phyloP scores from a whole-genome alignment of 2,797 vertebrate genomes.

The Anas bahamensis region DNA sequence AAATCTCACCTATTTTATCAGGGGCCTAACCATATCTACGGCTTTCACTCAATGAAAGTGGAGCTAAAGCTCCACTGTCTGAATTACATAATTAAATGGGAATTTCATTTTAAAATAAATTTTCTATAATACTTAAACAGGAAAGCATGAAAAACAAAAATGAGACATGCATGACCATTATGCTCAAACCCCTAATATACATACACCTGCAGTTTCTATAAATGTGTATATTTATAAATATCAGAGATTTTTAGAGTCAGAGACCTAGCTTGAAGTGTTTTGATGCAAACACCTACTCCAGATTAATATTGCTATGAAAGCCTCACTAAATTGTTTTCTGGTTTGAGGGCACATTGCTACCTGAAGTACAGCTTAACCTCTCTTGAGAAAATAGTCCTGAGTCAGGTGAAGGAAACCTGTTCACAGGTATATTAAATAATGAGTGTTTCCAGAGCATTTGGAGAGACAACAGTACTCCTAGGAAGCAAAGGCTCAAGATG shows the following conservation, averaged over 20 bases:
- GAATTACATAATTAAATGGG: background rate
- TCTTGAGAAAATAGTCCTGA: background rate
- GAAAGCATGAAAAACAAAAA: background rate
- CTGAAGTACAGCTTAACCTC: slow-evolving; percentile 9
- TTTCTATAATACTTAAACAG: background rate
- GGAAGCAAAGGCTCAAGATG: background rate
- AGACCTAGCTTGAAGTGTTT: background rate
- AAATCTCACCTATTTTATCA: background rate
- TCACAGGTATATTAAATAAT: background rate
- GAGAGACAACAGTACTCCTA: background rate
- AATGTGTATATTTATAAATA: background rate
- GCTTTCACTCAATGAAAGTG: background rate
- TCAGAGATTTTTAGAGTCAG: background rate
- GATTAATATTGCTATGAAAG: background rate
- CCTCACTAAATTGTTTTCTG: background rate
- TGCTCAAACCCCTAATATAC: background rate
- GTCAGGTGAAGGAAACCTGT: background rate
- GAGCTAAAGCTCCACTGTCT: background rate
- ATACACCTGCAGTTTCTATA: background rate
- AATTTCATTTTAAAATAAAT: background rate
- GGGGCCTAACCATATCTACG: background rate
- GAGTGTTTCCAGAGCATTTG: background rate
- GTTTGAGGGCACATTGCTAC: background rate
- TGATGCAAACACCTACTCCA: background rate
- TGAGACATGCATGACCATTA: accelerated